Conservation (phyloP, 2,113 vertebrate species). For the Pseudopipra pipra region DNA sequence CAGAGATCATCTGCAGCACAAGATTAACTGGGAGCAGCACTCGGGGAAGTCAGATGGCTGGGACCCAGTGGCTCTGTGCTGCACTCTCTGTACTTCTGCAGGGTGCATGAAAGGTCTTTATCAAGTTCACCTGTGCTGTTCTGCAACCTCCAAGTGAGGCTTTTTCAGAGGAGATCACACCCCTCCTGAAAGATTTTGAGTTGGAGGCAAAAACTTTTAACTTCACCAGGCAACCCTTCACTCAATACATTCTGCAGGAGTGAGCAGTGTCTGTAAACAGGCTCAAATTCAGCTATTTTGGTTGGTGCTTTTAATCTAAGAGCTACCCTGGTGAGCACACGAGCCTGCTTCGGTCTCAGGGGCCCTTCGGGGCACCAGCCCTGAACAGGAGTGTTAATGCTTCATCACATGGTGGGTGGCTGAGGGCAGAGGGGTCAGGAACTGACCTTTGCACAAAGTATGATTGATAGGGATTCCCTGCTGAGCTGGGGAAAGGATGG, state of each 20-base stretch:
- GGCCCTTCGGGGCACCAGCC: background rate
- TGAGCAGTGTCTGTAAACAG: background rate
- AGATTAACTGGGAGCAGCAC: background rate
- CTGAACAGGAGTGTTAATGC: background rate
- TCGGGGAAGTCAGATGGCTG: background rate
- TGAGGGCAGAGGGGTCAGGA: background rate
- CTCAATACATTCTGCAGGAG: background rate
- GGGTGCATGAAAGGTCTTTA: background rate
- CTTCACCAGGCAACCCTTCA: background rate
- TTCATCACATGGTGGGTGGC: background rate
- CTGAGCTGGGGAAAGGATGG: background rate
- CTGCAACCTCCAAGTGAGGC: background rate
- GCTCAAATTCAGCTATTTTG: background rate
- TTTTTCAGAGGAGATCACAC: background rate
- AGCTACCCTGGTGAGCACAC: background rate
- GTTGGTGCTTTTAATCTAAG: background rate
- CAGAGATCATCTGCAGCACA: background rate
- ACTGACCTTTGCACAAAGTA: background rate
- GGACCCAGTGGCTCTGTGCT: background rate
- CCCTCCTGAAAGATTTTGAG: background rate
- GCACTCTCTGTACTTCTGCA: background rate
- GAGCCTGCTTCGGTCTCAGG: background rate
- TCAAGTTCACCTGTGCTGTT: accelerated
- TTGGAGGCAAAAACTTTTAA: background rate
- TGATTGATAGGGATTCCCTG: background rate